A percentile compares a stretch with the other conserved stretches of the same genome.
Evolutionary conservation across 2,113 vertebrate species (phyloP).

Genomic region (Pedionomus torquatus): DNA sequence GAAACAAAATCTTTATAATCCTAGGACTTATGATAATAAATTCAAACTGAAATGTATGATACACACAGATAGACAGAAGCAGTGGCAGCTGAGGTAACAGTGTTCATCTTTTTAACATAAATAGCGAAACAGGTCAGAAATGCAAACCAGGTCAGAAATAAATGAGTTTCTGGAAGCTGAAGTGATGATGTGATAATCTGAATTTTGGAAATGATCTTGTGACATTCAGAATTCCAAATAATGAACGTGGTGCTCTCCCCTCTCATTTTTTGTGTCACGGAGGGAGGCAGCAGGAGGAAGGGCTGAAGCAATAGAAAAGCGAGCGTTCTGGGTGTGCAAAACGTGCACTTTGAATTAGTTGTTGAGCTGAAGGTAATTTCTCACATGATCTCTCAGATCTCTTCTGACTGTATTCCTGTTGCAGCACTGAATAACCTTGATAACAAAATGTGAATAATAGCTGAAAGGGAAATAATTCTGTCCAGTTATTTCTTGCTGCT

Average conservation of each 20-base stretch:
- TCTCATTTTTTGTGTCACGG: not conserved
- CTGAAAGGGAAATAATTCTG: not conserved
- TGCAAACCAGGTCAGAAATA: slow-evolving; percentile 43
- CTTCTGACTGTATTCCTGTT: slow-evolving; percentile 6
- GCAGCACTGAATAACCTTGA: not conserved
- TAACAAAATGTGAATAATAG: not conserved
- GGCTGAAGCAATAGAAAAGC: not conserved
- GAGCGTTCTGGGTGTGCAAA: not conserved
- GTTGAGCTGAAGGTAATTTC: not conserved
- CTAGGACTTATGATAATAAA: slow-evolving; percentile 13
- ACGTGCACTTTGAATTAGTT: not conserved
- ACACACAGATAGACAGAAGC: not conserved
- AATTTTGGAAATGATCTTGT: slow-evolving; percentile 40
- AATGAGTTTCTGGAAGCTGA: slow-evolving; percentile 37
- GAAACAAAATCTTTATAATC: slow-evolving; percentile 38
- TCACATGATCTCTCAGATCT: not conserved
- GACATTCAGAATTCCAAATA: not conserved
- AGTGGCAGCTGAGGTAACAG: not conserved
- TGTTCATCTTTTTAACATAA: not conserved
- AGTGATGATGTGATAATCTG: slow-evolving; percentile 33
- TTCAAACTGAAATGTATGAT: not conserved
- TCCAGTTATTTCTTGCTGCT: not conserved
- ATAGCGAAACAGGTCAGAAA: slow-evolving; percentile 42
- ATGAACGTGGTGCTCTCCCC: not conserved
- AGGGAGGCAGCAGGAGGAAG: not conserved